Base-by-base conservation (phyloP, 92 coral and sea anemone species). In the Parazoanthus darwini region DNA sequence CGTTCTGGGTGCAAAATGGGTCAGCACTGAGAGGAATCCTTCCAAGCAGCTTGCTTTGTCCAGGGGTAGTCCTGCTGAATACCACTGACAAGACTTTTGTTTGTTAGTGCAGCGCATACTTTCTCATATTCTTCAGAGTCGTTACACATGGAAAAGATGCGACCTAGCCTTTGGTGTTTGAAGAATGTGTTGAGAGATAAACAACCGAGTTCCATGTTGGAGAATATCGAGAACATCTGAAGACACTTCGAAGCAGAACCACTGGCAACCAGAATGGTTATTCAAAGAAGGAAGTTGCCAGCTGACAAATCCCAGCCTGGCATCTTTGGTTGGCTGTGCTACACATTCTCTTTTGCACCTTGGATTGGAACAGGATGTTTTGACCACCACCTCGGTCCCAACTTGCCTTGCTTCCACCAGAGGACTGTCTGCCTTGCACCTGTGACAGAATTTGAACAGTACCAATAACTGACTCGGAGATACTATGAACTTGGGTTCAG, bases 321-420 rank as follows among this genome's bases (percentile, higher is more conserved):
- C 65, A 91, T 86, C 25, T 70, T 85, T 9, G 95, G 92, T 74
- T 93, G 95, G 42, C 92, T 93, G 82, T 93, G 89, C 93, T 93
- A 93, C 36, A 65, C 74, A 74, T 18, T 20, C 86, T 86, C 82
- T 82, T 82, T 42, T 26, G 25, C 93, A 93, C 82, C 91, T 83
- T 50, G 91, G 85, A 63, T 93, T 93, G 2, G 82, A 72, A 66
- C 90, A 93, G 51, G 88, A 54, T 18, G 84, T 91, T 35, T 83
- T 38, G 22, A 91, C 79, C 29, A 88, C 80, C 63, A 86, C 92
- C 77, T 85, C 90, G 14, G 93, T 88, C 14, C 93, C 92, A 81
- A 86, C 87, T 46, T 46, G 50, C 50, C 50, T 46, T 46, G 50
- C 50, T 46, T 46, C 50, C 50, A 46, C 50, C 8, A 46, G 8